A percentile compares a stretch with the other conserved stretches of the same genome.
Conservation (phyloP, 2,113 vertebrate genomes). For the Gallinago undulata region DNA sequence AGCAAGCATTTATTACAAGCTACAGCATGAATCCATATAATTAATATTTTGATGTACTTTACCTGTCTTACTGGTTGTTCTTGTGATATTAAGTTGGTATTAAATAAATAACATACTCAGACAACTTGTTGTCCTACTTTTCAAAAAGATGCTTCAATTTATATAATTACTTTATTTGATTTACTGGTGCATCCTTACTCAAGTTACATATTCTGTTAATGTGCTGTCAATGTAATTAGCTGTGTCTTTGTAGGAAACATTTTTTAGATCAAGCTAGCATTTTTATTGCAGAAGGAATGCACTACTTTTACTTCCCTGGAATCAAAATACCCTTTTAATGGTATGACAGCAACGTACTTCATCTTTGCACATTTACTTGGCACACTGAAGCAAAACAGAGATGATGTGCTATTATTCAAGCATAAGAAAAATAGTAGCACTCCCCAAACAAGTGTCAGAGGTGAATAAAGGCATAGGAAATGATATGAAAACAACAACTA, state of each 20-base stretch:
- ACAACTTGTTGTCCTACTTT: slow-evolving; percentile 48
- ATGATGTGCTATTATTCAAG: background rate
- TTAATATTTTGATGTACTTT: slow-evolving; percentile 66
- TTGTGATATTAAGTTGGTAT: slow-evolving; percentile 44
- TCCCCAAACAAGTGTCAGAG: background rate
- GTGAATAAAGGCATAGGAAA: background rate
- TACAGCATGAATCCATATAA: slow-evolving; percentile 48
- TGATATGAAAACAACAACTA: background rate
- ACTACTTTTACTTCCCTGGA: background rate
- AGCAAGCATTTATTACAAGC: slow-evolving; percentile 2
- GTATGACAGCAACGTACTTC: background rate
- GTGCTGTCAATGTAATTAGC: slow-evolving; percentile 48
- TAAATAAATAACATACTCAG: slow-evolving; percentile 55
- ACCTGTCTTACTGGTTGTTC: slow-evolving; percentile 58
- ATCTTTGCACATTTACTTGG: background rate
- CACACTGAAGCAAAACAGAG: background rate
- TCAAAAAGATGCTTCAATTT: slow-evolving; percentile 51
- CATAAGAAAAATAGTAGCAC: background rate
- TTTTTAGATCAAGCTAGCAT: slow-evolving; percentile 26
- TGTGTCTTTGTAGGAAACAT: background rate
- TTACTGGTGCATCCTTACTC: slow-evolving; percentile 13
- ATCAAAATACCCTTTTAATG: background rate
- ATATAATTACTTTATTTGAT: slow-evolving; percentile 56
- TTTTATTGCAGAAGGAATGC: background rate
- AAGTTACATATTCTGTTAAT: slow-evolving; percentile 16